Conservation (phyloP, 2,797 vertebrate species). For the Lophotriccus pileatus region DNA sequence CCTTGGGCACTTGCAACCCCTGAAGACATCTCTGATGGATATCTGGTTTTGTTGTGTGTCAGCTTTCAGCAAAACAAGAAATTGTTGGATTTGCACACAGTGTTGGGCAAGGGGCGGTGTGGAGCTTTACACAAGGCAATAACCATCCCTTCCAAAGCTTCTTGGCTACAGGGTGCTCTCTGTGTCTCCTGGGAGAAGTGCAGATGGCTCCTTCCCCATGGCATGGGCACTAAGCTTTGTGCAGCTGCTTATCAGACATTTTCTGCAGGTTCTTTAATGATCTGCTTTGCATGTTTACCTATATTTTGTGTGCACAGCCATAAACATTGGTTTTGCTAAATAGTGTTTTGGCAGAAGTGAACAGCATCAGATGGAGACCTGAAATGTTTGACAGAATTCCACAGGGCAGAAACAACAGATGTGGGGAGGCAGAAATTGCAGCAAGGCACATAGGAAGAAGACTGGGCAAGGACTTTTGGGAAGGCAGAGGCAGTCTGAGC, state of each 20-base stretch:
- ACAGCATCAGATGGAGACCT: not conserved
- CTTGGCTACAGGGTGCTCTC: not conserved
- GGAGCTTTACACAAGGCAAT: not conserved
- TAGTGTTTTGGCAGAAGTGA: not conserved
- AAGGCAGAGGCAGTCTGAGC: not conserved
- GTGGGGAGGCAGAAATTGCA: not conserved
- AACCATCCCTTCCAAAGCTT: not conserved
- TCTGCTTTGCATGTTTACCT: not conserved
- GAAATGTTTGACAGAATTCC: not conserved
- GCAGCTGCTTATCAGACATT: not conserved
- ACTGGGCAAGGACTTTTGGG: not conserved
- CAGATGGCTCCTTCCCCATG: not conserved
- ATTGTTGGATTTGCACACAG: not conserved
- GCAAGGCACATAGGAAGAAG: not conserved
- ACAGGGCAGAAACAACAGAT: not conserved
- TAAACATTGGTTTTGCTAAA: not conserved
- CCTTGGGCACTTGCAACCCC: not conserved
- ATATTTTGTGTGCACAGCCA: not conserved
- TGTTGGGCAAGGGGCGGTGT: fast-evolving
- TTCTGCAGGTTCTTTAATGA: not conserved
- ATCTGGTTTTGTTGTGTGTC: not conserved
- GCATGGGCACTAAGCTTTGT: not conserved
- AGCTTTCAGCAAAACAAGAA: not conserved
- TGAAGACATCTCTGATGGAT: not conserved
- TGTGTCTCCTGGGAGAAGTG: not conserved